phyloP scores from a whole-genome alignment of 2,888 invertebrate genomes.

The Pogonocherus hispidulus region DNA sequence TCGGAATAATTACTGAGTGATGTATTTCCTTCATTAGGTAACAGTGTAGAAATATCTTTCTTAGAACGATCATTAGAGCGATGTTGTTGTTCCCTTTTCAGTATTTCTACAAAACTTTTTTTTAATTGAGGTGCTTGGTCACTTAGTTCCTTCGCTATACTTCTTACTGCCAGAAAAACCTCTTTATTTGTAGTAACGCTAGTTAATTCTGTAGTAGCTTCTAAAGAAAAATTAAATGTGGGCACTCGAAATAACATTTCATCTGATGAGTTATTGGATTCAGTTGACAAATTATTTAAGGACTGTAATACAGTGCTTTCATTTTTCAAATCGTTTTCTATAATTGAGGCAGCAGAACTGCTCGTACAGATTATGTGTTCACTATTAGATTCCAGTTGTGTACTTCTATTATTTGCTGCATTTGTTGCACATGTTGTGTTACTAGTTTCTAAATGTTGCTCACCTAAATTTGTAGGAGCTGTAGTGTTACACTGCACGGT shows the following conservation, averaged over 20 bases:
- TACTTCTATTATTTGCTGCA: not conserved
- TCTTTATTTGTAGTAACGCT: not conserved
- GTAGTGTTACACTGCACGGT: too few species aligned
- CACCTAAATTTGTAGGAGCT: constrained; percentile 27
- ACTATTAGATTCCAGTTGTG: not conserved
- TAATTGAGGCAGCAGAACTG: not conserved
- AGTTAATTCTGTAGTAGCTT: not conserved
- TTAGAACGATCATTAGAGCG: not conserved
- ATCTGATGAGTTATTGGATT: not conserved
- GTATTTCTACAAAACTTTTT: constrained; percentile 33
- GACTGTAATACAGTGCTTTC: constrained; percentile 19
- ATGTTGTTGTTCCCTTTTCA: not conserved
- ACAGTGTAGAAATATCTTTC: not conserved
- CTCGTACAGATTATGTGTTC: not conserved
- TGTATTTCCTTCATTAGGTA: not conserved
- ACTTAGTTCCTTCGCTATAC: constrained; percentile 27
- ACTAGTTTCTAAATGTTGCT: constrained; percentile 15
- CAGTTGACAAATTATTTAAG: not conserved
- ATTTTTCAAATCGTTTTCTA: not conserved
- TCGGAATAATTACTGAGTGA: not conserved
- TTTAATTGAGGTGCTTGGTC: constrained; percentile 28
- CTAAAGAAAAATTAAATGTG: not conserved
- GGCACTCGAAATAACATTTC: constrained; percentile 18
- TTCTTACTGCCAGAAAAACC: constrained; percentile 11
- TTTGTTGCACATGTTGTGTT: not conserved